Evolutionary conservation across 2,888 invertebrate species (phyloP).

Genomic region (Fragum whitleyi): DNA sequence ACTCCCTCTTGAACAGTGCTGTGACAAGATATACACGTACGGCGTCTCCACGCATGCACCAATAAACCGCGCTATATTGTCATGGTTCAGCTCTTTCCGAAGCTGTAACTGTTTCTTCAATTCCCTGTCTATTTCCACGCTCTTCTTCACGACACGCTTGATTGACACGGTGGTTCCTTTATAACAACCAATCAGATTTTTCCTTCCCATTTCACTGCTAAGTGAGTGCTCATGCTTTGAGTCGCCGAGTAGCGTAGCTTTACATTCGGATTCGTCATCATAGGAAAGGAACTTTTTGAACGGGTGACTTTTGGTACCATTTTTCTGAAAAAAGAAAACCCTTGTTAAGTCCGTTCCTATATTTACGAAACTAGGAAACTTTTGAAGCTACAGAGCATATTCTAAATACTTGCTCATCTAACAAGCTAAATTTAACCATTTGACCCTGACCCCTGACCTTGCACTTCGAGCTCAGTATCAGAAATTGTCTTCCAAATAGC

Average conservation of each 20-base stretch:
- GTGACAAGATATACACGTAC: constrained; percentile 81
- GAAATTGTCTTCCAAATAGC: too few relatives aligned
- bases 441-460: too few relatives aligned
- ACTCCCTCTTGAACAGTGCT: constrained; percentile 83
- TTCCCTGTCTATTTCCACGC: constrained; percentile 80
- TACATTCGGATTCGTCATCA: constrained; percentile 59
- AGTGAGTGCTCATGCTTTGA: constrained; percentile 39
- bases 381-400: too few relatives aligned
- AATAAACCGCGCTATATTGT: constrained; percentile 84
- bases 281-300: constrained; percentile 68
- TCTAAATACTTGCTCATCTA: too few relatives aligned
- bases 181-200: constrained; percentile 77
- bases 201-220: constrained; percentile 45
- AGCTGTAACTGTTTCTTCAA: constrained; percentile 83
- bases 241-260: constrained; percentile 46
- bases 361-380: too few relatives aligned
- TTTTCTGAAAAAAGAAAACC: constrained; percentile 49
- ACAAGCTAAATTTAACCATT: too few relatives aligned
- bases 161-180: constrained; percentile 89
- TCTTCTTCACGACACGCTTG: constrained; percentile 88
- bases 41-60: constrained; percentile 84
- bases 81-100: constrained; percentile 83
- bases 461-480: too few relatives aligned
- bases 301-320: constrained; percentile 62
- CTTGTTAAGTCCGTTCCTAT: too few relatives aligned